Evolutionary conservation across 2,797 vertebrate species (phyloP), one percentile per base, ranked within the genome.

Genomic region (Lerista edwardsae): DNA sequence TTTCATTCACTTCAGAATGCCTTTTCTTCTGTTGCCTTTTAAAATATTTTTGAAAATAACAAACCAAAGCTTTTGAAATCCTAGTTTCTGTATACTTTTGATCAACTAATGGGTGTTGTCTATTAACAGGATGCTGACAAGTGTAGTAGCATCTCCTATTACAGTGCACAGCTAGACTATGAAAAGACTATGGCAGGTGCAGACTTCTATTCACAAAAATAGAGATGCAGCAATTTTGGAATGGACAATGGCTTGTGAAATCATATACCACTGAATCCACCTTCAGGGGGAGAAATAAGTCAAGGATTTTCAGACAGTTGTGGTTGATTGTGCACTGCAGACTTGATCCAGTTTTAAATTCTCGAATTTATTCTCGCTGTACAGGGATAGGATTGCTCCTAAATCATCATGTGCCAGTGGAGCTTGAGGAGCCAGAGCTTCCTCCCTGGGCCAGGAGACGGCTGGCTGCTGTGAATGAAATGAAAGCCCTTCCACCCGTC

Each of bases 1-100:
- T 5, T 76, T 57, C 31, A 17, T 65, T 90, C 34, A 23, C 83
- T 91, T 88, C 76, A 80, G 12, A 31, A 41, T 61, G 29, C 84
- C 84, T 80, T 87, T 91, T 84, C 59, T 51, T 65, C 47, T 47
- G 2, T 67, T 67, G 68, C 41, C 25, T 39, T 73, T 34, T 47
- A n/a, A 67, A 55, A 27, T 64, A 23, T 59, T 68, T n/a, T n/a
- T 55, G 51, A 25, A 69, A 73, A 51, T 59, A 73, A 39, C 8
- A 15, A 80, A 41, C n/a, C 71, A 34, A 69, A 71, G 7, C 14
- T 10, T 34, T 4, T 57, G 15, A 57, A 41, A 59, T 59, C 59
- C 17, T 41, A 68, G 31, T 44, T 71, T 71, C 51, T 27, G n/a
- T 41, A 6, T 67, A 29, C 10, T 62, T 2, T 34, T 65, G n/a